These are phyloP conservation scores for Hetaerina titia DNA, from an alignment of 2,888 invertebrate species.

Conservation along the genomic window DNA sequence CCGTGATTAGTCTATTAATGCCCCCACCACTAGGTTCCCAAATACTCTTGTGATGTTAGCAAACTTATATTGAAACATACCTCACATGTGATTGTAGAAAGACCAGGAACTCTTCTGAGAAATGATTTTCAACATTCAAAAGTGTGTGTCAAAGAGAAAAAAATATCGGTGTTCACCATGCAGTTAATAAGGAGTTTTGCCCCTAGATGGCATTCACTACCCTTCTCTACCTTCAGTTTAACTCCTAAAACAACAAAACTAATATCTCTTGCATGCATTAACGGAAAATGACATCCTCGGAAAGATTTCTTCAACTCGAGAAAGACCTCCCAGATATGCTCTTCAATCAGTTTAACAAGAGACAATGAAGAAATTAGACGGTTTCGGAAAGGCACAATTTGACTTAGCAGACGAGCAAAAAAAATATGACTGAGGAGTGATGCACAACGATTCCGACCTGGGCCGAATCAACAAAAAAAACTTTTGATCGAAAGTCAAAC, in stretches of 20 bases:
- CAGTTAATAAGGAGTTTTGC: background rate
- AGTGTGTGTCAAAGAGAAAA: background rate
- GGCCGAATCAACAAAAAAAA: background rate
- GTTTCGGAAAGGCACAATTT: background rate
- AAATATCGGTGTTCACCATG: background rate
- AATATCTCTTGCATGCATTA: too few relatives aligned
- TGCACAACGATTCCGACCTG: background rate
- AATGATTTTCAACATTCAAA: background rate
- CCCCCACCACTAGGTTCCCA: too few relatives aligned
- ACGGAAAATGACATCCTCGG: background rate
- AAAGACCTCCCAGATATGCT: too few relatives aligned
- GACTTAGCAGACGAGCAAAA: background rate
- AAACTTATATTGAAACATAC: too few relatives aligned
- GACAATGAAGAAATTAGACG: background rate
- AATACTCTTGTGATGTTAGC: too few relatives aligned
- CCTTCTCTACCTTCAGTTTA: background rate
- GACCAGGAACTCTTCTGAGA: background rate
- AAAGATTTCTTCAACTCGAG: too few relatives aligned
- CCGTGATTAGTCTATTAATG: too few relatives aligned
- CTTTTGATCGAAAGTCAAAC: background rate
- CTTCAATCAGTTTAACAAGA: too few relatives aligned
- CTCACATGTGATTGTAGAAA: background rate
- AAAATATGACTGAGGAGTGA: background rate
- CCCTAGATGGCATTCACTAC: background rate
- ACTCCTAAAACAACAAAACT: too few relatives aligned